A percentile compares a stretch with the other conserved stretches of the same genome.
phyloP scores from a whole-genome alignment of 2,888 invertebrate species.

The Entomobrya multifasciata region DNA sequence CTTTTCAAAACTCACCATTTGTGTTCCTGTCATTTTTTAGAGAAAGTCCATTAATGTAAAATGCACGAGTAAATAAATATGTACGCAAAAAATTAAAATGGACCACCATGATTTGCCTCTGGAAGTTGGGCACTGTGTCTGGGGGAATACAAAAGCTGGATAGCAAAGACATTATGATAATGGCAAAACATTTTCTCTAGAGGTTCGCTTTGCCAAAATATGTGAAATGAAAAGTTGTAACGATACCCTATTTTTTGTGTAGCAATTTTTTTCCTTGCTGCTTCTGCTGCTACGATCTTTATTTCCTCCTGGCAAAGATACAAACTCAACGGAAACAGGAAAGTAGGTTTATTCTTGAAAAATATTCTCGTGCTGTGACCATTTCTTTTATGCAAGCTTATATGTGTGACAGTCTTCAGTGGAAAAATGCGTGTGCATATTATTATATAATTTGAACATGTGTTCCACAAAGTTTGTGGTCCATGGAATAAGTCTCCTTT shows the following conservation, averaged over 20 bases:
- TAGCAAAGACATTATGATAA: neutral
- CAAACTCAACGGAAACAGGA: neutral
- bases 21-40: neutral
- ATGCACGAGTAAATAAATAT: neutral
- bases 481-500: neutral
- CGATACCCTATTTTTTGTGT: constrained; percentile 2
- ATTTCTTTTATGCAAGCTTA: constrained; percentile 25
- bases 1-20: neutral
- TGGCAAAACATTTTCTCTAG: neutral
- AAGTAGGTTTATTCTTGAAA: neutral
- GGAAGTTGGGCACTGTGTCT: neutral
- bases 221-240: constrained; percentile 12
- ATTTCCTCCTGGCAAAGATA: constrained; percentile 16
- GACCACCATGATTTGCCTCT: neutral
- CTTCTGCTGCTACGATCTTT: neutral
- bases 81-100: neutral
- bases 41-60: no score
- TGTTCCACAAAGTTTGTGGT: constrained; percentile 13
- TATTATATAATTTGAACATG: neutral
- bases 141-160: neutral
- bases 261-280: neutral
- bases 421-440: neutral
- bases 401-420: neutral
- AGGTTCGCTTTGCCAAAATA: neutral
- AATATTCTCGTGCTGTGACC: no score